Percentiles rank a stretch among this genome's conserved stretches.
These are phyloP conservation scores for Drosophila yooni DNA, from an alignment of 2,888 invertebrate species.

Conservation along the genomic window DNA sequence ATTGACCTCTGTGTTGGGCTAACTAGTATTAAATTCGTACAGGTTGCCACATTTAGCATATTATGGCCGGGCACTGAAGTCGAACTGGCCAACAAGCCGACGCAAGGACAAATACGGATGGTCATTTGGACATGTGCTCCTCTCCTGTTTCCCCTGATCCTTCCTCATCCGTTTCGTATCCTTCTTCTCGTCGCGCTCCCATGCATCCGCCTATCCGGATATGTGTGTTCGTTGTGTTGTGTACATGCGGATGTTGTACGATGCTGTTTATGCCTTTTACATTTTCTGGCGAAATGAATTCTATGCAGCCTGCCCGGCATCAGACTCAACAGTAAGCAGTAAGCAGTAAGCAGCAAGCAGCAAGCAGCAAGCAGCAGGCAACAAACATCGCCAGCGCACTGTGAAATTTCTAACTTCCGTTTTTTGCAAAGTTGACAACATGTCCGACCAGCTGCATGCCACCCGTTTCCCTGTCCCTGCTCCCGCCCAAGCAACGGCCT, in stretches of 20 bases:
- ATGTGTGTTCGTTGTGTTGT: conserved; percentile 22
- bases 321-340: neutral
- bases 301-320: conserved; percentile 46
- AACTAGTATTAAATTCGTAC: conserved; percentile 60
- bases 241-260: conserved; percentile 73
- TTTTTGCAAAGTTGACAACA: conserved; percentile 78
- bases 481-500: neutral
- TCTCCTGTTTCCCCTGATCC: neutral
- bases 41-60: conserved; percentile 70
- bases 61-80: conserved; percentile 60
- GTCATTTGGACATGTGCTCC: conserved; percentile 9
- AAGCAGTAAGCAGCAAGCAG: conserved; percentile 11
- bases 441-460: conserved; percentile 52
- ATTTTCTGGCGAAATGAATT: conserved; percentile 77
- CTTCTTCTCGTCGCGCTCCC: conserved; percentile 53
- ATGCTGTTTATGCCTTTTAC: conserved; percentile 77
- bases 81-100: conserved; percentile 40
- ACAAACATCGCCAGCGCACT: conserved; percentile 52
- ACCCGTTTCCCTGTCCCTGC: neutral
- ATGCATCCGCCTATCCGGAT: conserved; percentile 53
- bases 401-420: conserved; percentile 78
- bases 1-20: conserved; percentile 7
- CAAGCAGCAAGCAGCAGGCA: conserved; percentile 2
- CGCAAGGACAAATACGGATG: conserved; percentile 26
- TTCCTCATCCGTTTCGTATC: neutral